phyloP scores from a whole-genome alignment of 2,888 invertebrate species.

The Dendrolimus pini region DNA sequence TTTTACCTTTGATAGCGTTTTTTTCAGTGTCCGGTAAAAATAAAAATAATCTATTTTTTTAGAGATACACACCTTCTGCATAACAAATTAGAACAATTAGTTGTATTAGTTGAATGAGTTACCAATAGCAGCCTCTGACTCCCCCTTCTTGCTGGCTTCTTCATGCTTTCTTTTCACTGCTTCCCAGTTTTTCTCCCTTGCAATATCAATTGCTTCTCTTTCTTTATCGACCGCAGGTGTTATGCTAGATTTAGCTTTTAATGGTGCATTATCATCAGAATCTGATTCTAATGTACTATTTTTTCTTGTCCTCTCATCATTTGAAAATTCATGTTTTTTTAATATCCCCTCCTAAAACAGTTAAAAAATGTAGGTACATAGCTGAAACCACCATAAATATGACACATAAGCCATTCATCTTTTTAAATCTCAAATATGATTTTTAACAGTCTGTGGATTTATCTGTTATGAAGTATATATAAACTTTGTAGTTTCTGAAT shows the following conservation, averaged over 20 bases:
- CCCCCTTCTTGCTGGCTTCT: slow-evolving; percentile 69
- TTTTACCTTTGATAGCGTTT: no score
- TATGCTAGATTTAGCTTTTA: slow-evolving; percentile 53
- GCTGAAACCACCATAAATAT: background rate
- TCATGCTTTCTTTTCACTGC: slow-evolving; percentile 73
- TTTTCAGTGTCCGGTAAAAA: no score
- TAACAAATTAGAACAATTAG: no score
- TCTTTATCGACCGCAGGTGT: slow-evolving; percentile 61
- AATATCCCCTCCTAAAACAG: slow-evolving; percentile 56
- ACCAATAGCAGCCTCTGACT: slow-evolving; percentile 68
- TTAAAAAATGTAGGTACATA: slow-evolving; percentile 9
- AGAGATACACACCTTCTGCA: no score
- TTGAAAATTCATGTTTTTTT: slow-evolving; percentile 59
- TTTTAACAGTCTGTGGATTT: no score
- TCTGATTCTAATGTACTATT: slow-evolving; percentile 65
- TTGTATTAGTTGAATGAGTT: slow-evolving; percentile 7
- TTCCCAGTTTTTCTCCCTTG: slow-evolving; percentile 74
- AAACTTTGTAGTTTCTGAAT: no score
- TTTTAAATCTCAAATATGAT: no score
- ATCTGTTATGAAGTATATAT: no score
- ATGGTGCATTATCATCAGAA: slow-evolving; percentile 65
- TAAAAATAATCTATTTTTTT: no score
- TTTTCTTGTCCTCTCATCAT: slow-evolving; percentile 54
- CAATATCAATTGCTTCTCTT: slow-evolving; percentile 70
- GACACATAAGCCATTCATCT: background rate